These are phyloP conservation scores for Rafetus swinhoei DNA, from an alignment of 2,113 vertebrate genomes.

Conservation along the genomic window DNA sequence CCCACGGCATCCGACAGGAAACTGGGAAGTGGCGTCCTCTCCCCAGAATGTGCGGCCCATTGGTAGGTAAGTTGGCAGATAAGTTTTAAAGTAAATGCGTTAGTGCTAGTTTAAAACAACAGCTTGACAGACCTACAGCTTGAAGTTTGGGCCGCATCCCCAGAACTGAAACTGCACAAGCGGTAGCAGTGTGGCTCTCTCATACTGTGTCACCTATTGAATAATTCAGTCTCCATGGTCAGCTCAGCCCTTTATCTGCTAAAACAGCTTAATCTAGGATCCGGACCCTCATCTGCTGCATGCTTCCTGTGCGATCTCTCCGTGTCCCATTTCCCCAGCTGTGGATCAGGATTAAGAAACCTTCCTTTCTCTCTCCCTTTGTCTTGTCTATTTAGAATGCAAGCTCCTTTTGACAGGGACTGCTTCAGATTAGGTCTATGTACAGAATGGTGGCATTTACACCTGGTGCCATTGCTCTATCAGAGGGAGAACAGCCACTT, in stretches of 20 bases:
- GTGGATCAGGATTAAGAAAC: background rate
- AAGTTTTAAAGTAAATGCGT: fast-evolving
- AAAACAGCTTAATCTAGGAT: background rate
- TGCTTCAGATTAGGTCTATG: background rate
- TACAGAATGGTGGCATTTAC: background rate
- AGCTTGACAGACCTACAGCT: fast-evolving
- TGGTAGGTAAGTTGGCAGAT: too few species aligned
- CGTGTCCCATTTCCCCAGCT: background rate
- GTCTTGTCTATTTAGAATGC: background rate
- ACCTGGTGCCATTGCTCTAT: fast-evolving
- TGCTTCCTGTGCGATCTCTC: background rate
- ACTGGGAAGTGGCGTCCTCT: fast-evolving
- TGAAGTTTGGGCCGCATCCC: background rate
- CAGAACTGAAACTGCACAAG: background rate
- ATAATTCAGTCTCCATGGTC: background rate
- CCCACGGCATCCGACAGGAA: background rate
- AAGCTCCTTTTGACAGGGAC: background rate
- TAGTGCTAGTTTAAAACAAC: fast-evolving
- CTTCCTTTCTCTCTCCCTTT: background rate
- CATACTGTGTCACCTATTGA: fast-evolving
- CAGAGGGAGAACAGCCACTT: fast-evolving
- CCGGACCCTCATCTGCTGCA: background rate
- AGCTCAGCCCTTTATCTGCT: background rate
- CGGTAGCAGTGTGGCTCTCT: fast-evolving
- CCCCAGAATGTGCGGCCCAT: background rate